phyloP scores from a whole-genome alignment of 1,140 invertebrate genomes.

The Lasaia peninsularis region DNA sequence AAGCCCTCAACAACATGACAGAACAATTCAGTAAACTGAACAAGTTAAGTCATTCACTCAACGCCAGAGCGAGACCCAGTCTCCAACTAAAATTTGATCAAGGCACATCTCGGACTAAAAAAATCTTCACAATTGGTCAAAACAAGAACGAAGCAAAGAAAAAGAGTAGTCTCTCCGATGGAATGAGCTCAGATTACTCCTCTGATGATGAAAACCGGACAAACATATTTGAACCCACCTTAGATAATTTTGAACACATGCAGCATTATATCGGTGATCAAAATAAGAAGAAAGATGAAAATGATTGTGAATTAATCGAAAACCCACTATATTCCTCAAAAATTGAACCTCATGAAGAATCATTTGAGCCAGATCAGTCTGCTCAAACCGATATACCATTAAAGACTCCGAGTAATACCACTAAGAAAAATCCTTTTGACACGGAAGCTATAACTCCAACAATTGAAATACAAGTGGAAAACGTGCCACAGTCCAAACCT shows the following conservation, averaged over 20 bases:
- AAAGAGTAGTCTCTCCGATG: conserved; percentile 70
- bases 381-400: conserved; percentile 36
- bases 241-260: conserved; percentile 73
- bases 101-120: conserved; percentile 55
- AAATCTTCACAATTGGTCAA: conserved; percentile 75
- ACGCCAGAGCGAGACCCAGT: conserved; percentile 69
- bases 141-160: conserved; percentile 57
- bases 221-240: conserved; percentile 73
- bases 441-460: conserved; percentile 42
- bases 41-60: conserved; percentile 84
- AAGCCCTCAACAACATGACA: conserved; percentile 89
- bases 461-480: conserved; percentile 75
- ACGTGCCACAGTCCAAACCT: conserved; percentile 50
- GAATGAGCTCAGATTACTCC: conserved; percentile 71
- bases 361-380: conserved; percentile 19
- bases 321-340: conserved; percentile 73
- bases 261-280: conserved; percentile 67
- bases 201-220: conserved; percentile 73
- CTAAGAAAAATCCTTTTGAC: conserved; percentile 78
- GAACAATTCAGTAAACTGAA: conserved; percentile 91
- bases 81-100: conserved; percentile 64
- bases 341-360: conserved; percentile 63
- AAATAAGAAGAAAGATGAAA: conserved; percentile 50
- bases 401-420: conserved; percentile 52
- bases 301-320: conserved; percentile 63